Base-by-base conservation (phyloP, 2,888 invertebrate species). In the Eulithis testata region DNA sequence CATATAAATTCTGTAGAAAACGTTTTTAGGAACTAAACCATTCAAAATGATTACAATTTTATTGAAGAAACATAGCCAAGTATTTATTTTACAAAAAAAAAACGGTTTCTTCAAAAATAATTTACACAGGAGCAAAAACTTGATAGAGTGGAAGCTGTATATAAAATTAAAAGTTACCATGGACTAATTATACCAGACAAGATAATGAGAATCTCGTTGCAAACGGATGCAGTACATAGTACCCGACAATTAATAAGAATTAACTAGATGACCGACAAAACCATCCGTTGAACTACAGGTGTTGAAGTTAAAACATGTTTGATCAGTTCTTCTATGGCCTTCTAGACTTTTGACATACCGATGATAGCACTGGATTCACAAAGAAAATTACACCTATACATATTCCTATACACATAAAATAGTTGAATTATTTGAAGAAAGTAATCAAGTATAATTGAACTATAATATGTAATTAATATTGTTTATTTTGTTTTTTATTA, bases 191-290 rank as follows among this genome's bases (percentile, higher is more conserved):
- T 62, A 31, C 66, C 60, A 82, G 80, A 81, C 84, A 80, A 81
- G 78, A 80, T 86, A 89, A 90, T 84, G 80, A 87, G 83, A 80
- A 85, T 83, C 83, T 76, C 83, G 82, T 84, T 84, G 75, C 81
- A 82, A 89, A 85, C 86, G 88, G 87, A 90, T 88, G 87, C 81
- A 73, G 67, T 62, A 80, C 82, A 83, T 84, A 85, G 82, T 84
- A 84, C 82, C 83, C 80, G 76, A 83, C 86, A 86, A 89, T 90
- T 88, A 90, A 86, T 84, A 84, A 80, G 82, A 83, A 85, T 86
- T 84, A 84, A 81, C 77, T 78, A 77, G 80, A 66, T 77, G 71
- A 77, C 76, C 80, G 80, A 82, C 83, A 82, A 84, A 84, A 81
- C 53, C 75, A 80, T 86, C 85, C 80, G 84, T 85, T 80, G 86